Evolutionary conservation across 2,888 invertebrate species (phyloP), one percentile per base, ranked within the genome.

Genomic region (Pharmacophagus antenor): DNA sequence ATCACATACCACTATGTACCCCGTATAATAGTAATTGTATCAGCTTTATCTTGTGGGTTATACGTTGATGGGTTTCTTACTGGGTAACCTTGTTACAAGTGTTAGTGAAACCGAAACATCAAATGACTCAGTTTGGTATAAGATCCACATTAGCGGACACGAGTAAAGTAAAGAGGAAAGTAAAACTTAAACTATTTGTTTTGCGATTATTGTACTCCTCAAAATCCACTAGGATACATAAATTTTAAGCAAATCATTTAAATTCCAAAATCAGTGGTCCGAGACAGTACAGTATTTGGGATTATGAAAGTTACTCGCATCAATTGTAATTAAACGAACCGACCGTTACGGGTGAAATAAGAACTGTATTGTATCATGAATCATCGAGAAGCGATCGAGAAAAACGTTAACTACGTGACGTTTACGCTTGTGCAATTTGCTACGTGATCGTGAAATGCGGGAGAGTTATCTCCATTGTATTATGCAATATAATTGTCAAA

Each of bases 141-240:
- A 79, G 80, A 76, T 74, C 76, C 65, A 79, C 79, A 88, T 89
- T 88, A 87, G 85, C 88, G 80, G 79, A 79, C 79, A 74, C 69
- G 66, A 85, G 84, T 72, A 72, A 84, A 85, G 78, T 82, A 82
- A 82, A 87, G 87, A 88, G 86, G 89, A 89, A 90, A 90, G 89
- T 88, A 73, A 82, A 81, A 61, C 60, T 31, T 50, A 47, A 25
- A 77, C 75, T 87, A 80, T 88, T 88, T 89, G 84, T 85, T 88
- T 88, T 85, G 84, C 82, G 75, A 84, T 80, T 84, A 79, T 75
- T 71, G 66, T 63, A 56, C 76, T 71, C 80, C 75, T 84, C 78
- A 83, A n/a, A 37, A 27, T 27, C 3, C 6, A 27, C 1, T 7
- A 6, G 8, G 1, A 37, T 37, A 15, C 15, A 37, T 8, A n/a